Base-by-base conservation (phyloP, 2,888 invertebrate species). In the Lochmaea capreae region DNA sequence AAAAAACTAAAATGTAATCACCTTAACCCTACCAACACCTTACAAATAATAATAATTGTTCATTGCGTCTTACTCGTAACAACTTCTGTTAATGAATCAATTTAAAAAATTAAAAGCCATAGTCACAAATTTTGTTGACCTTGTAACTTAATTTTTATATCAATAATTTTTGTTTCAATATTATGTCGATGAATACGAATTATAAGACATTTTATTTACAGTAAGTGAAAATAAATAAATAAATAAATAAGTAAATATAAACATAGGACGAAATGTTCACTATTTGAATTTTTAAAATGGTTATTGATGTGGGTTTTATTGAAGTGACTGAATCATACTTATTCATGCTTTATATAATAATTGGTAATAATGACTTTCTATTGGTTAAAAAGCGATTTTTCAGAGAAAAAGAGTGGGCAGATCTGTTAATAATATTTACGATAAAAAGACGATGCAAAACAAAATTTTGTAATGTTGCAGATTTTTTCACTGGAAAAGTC, bases 51-150 rank as follows among this genome's bases (percentile, higher is more conserved):
- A 68, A 59, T 49, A 33, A 68, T 54, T 61, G 46, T 42, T 68
- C 52, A 42, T 68, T 12, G 26, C 61, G 61, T 43, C 49, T 61
- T 49, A 49, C 42, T 71, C 65, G 26, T 65, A 22, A 26, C 58
- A 16, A 16, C 39, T 49, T 22, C 63, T 26, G 43, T 71, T 71
- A 71, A 71, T 71, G 68, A 68, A 71, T 33, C 58, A 71, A 71
- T 71, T 71, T 62, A 62, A 71, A 71, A 71, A 71, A 52, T 22
- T 58, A 42, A 43, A 65, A 43, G 16, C 33, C 46, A 57, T 26
- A 42, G 12, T 4, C 1, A 33, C 43, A 26, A 49, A 65, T 14
- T 71, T 26, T 65, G 16, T 65, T 71, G 70, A 65, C 70, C 70
- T 71, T 71, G 58, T 58, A 39, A 62, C 12, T 62, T 18, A 10